A percentile compares a stretch with the other conserved stretches of the same genome.
These are phyloP conservation scores for Cherax destructor DNA, from an alignment of 1,140 invertebrate species.

Conservation along the genomic window DNA sequence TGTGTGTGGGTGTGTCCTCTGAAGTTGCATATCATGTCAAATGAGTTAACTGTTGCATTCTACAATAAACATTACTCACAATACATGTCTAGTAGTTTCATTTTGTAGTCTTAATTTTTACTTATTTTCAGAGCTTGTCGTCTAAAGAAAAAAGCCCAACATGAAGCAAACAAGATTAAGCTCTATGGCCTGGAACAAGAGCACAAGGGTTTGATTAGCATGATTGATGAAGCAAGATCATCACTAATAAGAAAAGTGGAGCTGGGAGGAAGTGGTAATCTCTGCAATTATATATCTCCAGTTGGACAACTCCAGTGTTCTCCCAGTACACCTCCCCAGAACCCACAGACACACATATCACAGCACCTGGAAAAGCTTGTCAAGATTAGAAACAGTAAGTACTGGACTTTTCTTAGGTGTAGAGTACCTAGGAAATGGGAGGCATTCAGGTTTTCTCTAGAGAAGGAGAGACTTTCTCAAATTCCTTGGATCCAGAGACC, in stretches of 20 bases:
- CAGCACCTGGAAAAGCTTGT: conserved; percentile 82
- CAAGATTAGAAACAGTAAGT: conserved; percentile 75
- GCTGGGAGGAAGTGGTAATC: conserved; percentile 69
- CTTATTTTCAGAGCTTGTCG: conserved; percentile 85
- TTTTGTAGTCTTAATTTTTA: neutral
- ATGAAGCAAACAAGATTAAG: conserved; percentile 97
- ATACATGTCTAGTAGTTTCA: too few species aligned
- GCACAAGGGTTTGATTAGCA: conserved; percentile 85
- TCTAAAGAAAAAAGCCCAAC: conserved; percentile 95
- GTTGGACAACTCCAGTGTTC: conserved; percentile 10
- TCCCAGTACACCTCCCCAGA: conserved; percentile 75
- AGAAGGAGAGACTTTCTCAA: too few species aligned
- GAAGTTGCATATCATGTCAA: too few species aligned
- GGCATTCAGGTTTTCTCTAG: too few species aligned
- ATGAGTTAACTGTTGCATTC: too few species aligned
- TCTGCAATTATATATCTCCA: neutral
- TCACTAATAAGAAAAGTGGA: conserved; percentile 66
- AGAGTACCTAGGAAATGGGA: too few species aligned
- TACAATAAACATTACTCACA: too few species aligned
- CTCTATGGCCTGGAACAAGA: conserved; percentile 94
- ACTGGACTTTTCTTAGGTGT: conserved; percentile 73
- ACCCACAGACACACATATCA: conserved; percentile 80
- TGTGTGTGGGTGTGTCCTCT: too few species aligned
- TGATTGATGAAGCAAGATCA: conserved; percentile 79
- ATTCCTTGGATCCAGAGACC: too few species aligned